A percentile compares a stretch with the other conserved stretches of the same genome.
Evolutionary conservation across 30 jellyfish, hydroid and myxozoan species (phyloP).

Genomic region (Phacellophora camtschatica): DNA sequence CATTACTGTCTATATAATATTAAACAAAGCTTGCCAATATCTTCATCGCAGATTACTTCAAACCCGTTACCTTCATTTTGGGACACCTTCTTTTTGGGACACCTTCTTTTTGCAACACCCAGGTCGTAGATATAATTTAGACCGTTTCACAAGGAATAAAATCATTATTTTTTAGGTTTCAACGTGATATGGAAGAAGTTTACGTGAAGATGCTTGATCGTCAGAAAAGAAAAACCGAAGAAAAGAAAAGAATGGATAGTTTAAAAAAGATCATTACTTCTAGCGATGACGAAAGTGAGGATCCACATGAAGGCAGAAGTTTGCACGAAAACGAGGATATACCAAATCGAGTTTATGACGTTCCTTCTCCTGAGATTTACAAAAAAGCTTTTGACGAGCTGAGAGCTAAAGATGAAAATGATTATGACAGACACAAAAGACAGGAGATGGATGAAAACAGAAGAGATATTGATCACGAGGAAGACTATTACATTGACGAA

Average conservation of each 20-base stretch:
- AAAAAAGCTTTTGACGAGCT: conserved; percentile 55
- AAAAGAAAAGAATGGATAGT: background rate
- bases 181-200: conserved; percentile 88
- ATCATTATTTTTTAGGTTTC: no score
- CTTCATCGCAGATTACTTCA: no score
- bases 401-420: background rate
- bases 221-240: conserved; percentile 60
- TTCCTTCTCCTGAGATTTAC: conserved; percentile 32
- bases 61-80: no score
- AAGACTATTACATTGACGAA: conserved; percentile 6
- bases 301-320: background rate
- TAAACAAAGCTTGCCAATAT: no score
- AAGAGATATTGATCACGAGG: conserved; percentile 58
- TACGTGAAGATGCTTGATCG: conserved; percentile 80
- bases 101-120: no score
- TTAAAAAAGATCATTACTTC: conserved; percentile 18
- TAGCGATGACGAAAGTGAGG: background rate
- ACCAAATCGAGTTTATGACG: background rate
- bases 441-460: background rate
- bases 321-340: conserved; percentile 15
- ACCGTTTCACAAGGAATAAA: no score
- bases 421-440: conserved; percentile 25
- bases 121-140: no score
- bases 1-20: no score
- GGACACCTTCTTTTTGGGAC: no score